These are phyloP conservation scores for Helicoverpa armigera DNA, from an alignment of 1,140 invertebrate species.

Conservation along the genomic window DNA sequence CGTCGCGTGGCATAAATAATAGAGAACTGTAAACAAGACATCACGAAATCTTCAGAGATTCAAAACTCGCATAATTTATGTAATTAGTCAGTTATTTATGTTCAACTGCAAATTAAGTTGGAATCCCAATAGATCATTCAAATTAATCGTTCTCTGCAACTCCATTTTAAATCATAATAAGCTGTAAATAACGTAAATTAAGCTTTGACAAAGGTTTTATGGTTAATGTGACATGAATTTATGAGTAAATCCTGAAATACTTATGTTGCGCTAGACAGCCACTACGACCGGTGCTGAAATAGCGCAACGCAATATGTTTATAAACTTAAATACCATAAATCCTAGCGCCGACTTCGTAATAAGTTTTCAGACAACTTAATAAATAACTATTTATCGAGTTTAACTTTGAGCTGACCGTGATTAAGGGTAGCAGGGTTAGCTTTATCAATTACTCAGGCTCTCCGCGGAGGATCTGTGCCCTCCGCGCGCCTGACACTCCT, in stretches of 20 bases:
- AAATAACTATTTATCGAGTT: constrained; percentile 65
- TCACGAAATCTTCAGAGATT: constrained; percentile 66
- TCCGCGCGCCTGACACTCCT: constrained; percentile 50
- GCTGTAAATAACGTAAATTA: not conserved
- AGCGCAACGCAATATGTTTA: constrained; percentile 8
- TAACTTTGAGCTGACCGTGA: constrained; percentile 63
- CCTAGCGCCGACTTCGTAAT: constrained; percentile 44
- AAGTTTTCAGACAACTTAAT: constrained; percentile 63
- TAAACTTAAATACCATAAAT: constrained; percentile 32
- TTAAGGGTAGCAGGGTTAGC: constrained; percentile 66
- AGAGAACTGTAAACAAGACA: constrained; percentile 74
- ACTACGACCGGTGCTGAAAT: constrained; percentile 1
- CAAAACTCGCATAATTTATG: constrained; percentile 35
- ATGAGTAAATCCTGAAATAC: not conserved
- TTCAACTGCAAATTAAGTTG: constrained; percentile 8
- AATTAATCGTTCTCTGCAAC: not conserved
- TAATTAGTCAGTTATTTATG: constrained; percentile 29
- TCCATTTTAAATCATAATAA: constrained; percentile 4
- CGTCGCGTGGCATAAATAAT: constrained; percentile 74
- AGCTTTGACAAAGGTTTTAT: constrained; percentile 7
- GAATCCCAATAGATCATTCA: constrained; percentile 3
- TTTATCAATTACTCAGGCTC: constrained; percentile 77
- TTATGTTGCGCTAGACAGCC: not conserved
- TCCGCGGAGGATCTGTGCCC: constrained; percentile 55
- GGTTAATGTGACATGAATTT: no score